These are phyloP conservation scores for Drosophila bocki DNA, from an alignment of 1,140 invertebrate genomes.

Conservation along the genomic window DNA sequence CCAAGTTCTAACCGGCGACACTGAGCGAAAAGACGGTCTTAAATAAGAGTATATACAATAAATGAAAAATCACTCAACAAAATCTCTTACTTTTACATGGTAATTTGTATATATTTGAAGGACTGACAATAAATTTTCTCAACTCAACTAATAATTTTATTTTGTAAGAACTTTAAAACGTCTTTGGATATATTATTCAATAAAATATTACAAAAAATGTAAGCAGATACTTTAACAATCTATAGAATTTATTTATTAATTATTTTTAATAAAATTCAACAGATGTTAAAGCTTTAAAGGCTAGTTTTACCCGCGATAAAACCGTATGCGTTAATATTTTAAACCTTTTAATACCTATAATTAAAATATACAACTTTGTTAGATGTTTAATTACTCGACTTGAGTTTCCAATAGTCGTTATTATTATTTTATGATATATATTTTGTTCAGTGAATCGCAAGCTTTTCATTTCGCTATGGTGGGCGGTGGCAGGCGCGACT, in stretches of 20 bases:
- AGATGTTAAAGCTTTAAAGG: no score
- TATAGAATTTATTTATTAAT: neutral
- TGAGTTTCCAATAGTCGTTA: neutral
- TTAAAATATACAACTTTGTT: neutral
- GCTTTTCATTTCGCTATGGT: constrained; percentile 33
- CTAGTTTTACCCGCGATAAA: neutral
- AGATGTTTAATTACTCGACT: neutral
- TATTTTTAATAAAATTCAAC: neutral
- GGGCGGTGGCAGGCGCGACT: constrained; percentile 36
- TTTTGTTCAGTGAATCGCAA: constrained; percentile 8
- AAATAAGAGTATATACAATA: neutral
- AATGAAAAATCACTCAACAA: neutral
- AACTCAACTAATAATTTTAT: neutral
- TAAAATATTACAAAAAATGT: neutral
- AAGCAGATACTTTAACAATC: neutral
- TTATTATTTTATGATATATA: neutral
- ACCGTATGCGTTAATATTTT: neutral
- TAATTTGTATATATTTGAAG: neutral
- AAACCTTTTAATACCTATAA: neutral
- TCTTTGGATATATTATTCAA: neutral
- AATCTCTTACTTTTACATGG: neutral
- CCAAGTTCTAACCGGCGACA: constrained; percentile 30
- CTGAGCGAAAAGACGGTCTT: neutral
- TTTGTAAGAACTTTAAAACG: neutral
- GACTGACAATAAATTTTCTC: no score